Evolutionary conservation across 2,797 vertebrate species (phyloP), one percentile per base, ranked within the genome.

Genomic region (Remorina albescens): DNA sequence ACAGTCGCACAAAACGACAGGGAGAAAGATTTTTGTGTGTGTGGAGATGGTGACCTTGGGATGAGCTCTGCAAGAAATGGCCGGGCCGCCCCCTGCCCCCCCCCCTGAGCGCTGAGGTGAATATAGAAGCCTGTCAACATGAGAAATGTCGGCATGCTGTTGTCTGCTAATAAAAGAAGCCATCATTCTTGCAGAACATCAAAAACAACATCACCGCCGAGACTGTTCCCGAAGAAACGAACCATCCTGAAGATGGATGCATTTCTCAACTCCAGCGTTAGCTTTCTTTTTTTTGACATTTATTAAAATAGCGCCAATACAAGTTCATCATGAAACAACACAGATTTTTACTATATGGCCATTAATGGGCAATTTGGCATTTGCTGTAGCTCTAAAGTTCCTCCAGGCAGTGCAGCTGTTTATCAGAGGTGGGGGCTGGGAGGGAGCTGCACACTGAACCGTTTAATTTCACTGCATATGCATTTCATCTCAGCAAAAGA

Each of bases 41-140:
- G 59, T 6, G 23, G 60, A 78, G 77, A 74, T 58, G 66, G 36
- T 85, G 86, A 90, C 90, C 90, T 92, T 90, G 88, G 84, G 82
- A 57, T 44, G 50, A 51, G 73, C 71, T 81, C 28, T 37, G 60
- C 63, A 70, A 86, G 74, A 81, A 86, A 78, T 60, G 64, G 64
- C 74, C 19, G 21, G 59, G 71, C 66, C 0, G 62, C 68, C 65
- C 67, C 74, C 30, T n/a, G n/a, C n/a, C n/a, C n/a, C n/a, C n/a
- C n/a, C n/a, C 86, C 85, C 55, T 42, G 75, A 87, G 83, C 62
- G 13, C 71, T 54, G 77, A 82, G 86, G 78, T 86, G 81, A 91
- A 85, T 85, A 84, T 86, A 74, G 87, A 90, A 83, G 58, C 71
- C 81, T 90, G 89, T 91, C 89, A 92, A 88, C 78, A 88, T 91